phyloP scores from a whole-genome alignment of 2,888 invertebrate genomes.

The Drosophila prostipennis region DNA sequence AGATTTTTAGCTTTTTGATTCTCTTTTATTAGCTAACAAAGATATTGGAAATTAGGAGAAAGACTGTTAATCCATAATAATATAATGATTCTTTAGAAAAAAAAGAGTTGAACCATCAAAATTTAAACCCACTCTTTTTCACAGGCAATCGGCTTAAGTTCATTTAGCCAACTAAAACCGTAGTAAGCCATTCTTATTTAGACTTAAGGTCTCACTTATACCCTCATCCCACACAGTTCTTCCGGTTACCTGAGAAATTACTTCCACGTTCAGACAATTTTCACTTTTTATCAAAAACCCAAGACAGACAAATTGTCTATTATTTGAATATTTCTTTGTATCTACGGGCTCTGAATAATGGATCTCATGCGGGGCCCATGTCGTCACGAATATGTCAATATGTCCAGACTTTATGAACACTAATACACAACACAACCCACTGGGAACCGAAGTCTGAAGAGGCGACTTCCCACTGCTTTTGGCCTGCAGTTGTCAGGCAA shows the following conservation, averaged over 20 bases:
- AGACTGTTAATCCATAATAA: too few species aligned
- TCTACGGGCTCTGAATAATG: constrained; percentile 48
- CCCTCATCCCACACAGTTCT: constrained; percentile 20
- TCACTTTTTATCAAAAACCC: constrained; percentile 52
- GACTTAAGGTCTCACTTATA: constrained; percentile 8
- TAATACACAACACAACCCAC: constrained; percentile 25
- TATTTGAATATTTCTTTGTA: constrained; percentile 39
- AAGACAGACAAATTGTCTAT: constrained; percentile 44
- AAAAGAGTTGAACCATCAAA: too few species aligned
- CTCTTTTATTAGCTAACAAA: too few species aligned
- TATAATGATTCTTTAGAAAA: too few species aligned
- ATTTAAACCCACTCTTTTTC: background rate
- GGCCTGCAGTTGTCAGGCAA: constrained; percentile 69
- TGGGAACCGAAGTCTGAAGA: background rate
- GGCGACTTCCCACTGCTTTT: constrained; percentile 43
- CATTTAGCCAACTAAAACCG: constrained; percentile 7
- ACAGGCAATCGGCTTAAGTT: constrained; percentile 16
- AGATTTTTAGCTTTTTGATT: too few species aligned
- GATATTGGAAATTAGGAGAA: too few species aligned
- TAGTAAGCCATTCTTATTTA: constrained; percentile 14
- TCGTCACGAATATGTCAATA: constrained; percentile 30
- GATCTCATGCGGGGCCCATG: constrained; percentile 13
- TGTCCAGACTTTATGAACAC: constrained; percentile 23
- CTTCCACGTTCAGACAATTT: constrained; percentile 33
- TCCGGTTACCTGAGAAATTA: constrained; percentile 30